Base-by-base conservation (phyloP, 2,113 vertebrate species). In the Puffinus mauretanicus region DNA sequence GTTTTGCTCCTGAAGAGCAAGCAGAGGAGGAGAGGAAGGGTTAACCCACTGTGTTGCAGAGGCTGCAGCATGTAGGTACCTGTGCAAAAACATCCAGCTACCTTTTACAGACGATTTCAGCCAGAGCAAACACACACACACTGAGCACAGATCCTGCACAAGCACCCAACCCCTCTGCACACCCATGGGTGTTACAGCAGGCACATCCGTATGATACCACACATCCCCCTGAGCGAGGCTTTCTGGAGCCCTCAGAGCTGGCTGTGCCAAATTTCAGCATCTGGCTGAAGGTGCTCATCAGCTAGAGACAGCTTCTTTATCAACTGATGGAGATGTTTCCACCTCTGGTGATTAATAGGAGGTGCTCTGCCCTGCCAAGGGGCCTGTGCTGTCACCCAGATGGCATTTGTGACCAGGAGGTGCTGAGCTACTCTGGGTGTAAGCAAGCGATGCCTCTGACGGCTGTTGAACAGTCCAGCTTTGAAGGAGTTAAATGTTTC, bases 161-260 rank as follows among this genome's bases (percentile, higher is more conserved):
- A 76, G 62, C 85, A 57, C 26, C 49, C 47, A 38, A 13, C 52
- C 1, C 1, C 51, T 52, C 26, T 19, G 5, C 15, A 7, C 9
- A 1, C n/a, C 65, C 42, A 1, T 0, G 7, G 27, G 44, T 24
- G 2, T 34, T 5, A 12, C 27, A 44, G 4, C 1, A 11, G 38
- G 16, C 76, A 38, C 27, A 6, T 26, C 34, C 44, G 16, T 7
- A 7, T 0, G 13, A 2, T 3, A 32, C 47, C 32, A 16, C 42
- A 29, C 26, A 13, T 0, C n/a, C 29, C 73, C 0, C 1, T 0
- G 12, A 42, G 4, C 32, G 5, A 34, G 47, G 55, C 36, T 51
- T 71, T 44, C 77, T 58, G 42, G 8, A 73, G 40, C 17, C 29
- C 67, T 52, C 44, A 3, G 78, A 64, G 51, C 32, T 30, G 32